These are phyloP conservation scores for Scophthalmus maximus DNA, from an alignment of 2,113 vertebrate genomes.

Conservation along the genomic window DNA sequence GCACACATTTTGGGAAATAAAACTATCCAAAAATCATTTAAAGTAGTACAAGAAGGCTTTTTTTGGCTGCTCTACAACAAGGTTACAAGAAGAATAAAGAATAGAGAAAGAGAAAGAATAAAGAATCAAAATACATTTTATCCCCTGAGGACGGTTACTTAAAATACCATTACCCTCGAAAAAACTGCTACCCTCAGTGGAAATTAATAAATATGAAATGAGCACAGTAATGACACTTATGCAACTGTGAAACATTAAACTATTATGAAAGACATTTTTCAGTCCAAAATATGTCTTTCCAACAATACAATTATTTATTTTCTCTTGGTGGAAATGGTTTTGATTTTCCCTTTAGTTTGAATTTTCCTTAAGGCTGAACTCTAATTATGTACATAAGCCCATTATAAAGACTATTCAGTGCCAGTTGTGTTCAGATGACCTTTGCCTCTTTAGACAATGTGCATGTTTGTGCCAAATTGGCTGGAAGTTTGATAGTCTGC, in stretches of 20 bases:
- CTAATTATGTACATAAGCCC: constrained; percentile 73
- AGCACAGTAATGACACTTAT: constrained; percentile 59
- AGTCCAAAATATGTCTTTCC: constrained; percentile 24
- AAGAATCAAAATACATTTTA: background rate
- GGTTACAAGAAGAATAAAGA: constrained; percentile 5
- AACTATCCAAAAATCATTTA: background rate
- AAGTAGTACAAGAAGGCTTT: background rate
- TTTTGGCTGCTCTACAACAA: constrained; percentile 1
- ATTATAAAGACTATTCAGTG: constrained; percentile 52
- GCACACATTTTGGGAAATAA: constrained; percentile 24
- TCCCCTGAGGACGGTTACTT: background rate
- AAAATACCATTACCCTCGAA: background rate
- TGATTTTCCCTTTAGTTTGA: constrained; percentile 29
- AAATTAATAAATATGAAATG: constrained; percentile 26
- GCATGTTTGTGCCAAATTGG: constrained; percentile 81
- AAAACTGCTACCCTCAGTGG: constrained; percentile 3
- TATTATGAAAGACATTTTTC: constrained; percentile 33
- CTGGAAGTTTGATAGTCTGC: constrained; percentile 57
- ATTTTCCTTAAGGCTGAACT: constrained; percentile 58
- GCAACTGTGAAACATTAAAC: constrained; percentile 54
- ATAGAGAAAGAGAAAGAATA: too few species aligned
- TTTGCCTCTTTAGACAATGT: constrained; percentile 70
- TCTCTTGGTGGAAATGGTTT: constrained; percentile 35
- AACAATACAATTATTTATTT: constrained; percentile 20
- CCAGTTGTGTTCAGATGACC: constrained; percentile 65